Conservation (phyloP, 35 echinoderm and acorn worm species). For the Apostichopus californicus region DNA sequence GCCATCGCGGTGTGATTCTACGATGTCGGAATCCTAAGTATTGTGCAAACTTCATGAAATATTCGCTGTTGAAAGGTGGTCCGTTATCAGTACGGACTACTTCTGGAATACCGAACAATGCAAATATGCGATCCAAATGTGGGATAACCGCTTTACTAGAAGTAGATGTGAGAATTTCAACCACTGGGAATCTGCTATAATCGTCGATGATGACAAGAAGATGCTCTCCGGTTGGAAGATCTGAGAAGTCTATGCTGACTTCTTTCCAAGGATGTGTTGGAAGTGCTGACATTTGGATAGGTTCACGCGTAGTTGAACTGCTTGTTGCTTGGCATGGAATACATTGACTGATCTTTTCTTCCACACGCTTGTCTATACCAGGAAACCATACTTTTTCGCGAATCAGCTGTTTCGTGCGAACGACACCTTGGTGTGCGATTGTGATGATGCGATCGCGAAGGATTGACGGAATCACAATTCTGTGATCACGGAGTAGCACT, state of each 20-base stretch:
- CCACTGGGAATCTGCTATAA: no score
- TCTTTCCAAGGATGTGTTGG: no score
- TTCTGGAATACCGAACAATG: no score
- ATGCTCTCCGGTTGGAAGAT: not conserved
- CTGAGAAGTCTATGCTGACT: constrained; percentile 71
- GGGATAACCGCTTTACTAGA: no score
- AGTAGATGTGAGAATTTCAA: no score
- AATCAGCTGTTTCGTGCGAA: constrained; percentile 25
- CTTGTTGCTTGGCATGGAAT: not conserved
- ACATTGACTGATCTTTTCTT: constrained; percentile 26
- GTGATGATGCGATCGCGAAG: not conserved
- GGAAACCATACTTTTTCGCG: constrained; percentile 53
- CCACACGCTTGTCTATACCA: constrained; percentile 24
- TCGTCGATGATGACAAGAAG: no score
- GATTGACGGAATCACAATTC: not conserved
- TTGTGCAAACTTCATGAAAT: no score
- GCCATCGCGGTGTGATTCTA: constrained; percentile 55
- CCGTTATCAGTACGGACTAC: no score
- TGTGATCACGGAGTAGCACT: constrained; percentile 42
- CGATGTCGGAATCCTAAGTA: no score
- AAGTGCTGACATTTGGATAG: constrained; percentile 52
- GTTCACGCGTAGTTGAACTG: not conserved
- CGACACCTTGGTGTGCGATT: not conserved
- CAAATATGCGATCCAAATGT: no score
- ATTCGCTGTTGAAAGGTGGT: no score